Conservation (phyloP, 2,797 vertebrate genomes). For the Myotis myotis region DNA sequence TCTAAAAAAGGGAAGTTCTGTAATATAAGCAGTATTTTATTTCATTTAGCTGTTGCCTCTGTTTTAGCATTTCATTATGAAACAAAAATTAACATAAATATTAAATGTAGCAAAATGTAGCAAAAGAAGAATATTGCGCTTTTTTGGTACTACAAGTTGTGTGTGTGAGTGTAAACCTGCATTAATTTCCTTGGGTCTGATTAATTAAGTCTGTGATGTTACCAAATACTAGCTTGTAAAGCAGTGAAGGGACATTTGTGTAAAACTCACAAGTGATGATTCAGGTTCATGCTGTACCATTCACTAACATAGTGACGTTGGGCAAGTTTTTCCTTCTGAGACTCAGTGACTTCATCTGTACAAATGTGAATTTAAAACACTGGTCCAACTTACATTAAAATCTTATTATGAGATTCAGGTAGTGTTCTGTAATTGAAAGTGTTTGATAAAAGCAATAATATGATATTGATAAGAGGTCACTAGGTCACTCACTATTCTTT, state of each 20-base stretch:
- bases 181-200: neutral
- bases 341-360: neutral
- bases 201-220: neutral
- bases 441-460: neutral
- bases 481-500: neutral
- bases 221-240: neutral
- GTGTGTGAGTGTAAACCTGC: neutral
- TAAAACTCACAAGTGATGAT: accelerated
- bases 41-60: neutral
- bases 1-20: neutral
- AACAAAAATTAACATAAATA: neutral
- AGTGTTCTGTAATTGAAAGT: neutral
- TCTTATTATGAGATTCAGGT: neutral
- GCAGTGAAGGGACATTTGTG: neutral
- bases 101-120: neutral
- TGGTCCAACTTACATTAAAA: neutral
- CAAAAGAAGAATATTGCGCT: neutral
- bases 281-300: neutral
- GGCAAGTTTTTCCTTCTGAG: neutral
- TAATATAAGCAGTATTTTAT: neutral
- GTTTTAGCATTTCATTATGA: neutral
- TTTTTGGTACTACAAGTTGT: neutral
- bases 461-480: neutral
- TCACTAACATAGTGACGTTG: neutral
- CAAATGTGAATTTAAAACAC: neutral